phyloP scores from a whole-genome alignment of 2,113 vertebrate species.

The Chaetodon trifascialis region DNA sequence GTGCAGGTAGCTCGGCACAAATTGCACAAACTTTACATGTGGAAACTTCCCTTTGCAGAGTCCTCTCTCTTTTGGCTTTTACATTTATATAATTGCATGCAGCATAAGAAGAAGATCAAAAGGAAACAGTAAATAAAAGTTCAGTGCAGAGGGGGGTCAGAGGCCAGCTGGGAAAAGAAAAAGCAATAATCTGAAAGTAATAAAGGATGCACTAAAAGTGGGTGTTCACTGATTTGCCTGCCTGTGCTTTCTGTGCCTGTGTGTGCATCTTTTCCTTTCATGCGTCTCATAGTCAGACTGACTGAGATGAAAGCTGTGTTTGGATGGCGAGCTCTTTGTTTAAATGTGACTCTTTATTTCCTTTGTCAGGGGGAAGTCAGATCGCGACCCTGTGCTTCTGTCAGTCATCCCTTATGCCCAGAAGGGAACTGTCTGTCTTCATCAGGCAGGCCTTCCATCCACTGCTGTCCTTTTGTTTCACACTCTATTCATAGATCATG shows the following conservation, averaged over 20 bases:
- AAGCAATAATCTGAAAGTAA: conserved; percentile 66
- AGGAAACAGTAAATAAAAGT: conserved; percentile 47
- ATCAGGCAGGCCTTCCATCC: conserved; percentile 53
- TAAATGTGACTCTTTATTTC: conserved; percentile 67
- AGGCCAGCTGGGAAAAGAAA: conserved; percentile 24
- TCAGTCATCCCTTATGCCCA: conserved; percentile 67
- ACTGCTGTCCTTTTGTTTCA: conserved; percentile 73
- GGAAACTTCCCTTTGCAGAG: conserved; percentile 34
- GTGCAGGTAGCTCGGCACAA: conserved; percentile 16
- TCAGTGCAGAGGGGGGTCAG: conserved; percentile 31
- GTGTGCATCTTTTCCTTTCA: conserved; percentile 43
- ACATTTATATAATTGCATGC: conserved; percentile 32
- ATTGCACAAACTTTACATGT: background rate
- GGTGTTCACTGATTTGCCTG: conserved; percentile 55
- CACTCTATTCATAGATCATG: conserved; percentile 71
- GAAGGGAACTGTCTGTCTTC: conserved; percentile 65
- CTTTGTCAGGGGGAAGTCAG: conserved; percentile 51
- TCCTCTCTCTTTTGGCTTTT: background rate
- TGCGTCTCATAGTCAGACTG: conserved; percentile 43
- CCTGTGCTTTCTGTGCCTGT: conserved; percentile 1
- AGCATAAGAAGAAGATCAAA: conserved; percentile 54
- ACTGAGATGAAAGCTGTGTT: conserved; percentile 61
- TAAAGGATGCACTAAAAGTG: conserved; percentile 59
- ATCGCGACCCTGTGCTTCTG: conserved; percentile 67
- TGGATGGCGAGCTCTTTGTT: conserved; percentile 64